Conservation (phyloP, 30 jellyfish, hydroid and myxozoan species). For the Chrysaora quinquecirrha region DNA sequence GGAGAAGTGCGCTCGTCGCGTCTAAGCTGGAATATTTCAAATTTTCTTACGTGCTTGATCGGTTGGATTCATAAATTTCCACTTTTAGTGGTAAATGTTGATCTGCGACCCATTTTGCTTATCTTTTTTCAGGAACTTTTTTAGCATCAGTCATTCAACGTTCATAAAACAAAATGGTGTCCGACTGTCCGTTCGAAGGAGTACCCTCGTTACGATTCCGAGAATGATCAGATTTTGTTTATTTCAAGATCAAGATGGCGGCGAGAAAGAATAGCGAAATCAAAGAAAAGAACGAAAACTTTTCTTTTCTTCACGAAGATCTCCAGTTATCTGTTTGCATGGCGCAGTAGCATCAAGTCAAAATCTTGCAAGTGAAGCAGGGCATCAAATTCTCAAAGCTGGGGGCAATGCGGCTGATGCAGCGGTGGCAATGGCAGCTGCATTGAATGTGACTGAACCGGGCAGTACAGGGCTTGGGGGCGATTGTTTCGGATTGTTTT, state of each 20-base stretch:
- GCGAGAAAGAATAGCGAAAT: constrained; percentile 34
- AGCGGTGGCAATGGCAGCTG: constrained; percentile 94
- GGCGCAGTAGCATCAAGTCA: constrained; percentile 95
- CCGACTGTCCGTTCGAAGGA: too few relatives aligned
- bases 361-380: constrained; percentile 85
- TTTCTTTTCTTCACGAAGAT: constrained; percentile 65
- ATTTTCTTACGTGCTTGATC: constrained; percentile 92
- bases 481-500: constrained; percentile 79
- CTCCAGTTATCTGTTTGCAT: constrained; percentile 77
- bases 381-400: constrained; percentile 60
- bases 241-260: constrained; percentile 36
- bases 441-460: constrained; percentile 89
- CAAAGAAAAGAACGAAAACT: background rate
- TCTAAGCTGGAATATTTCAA: background rate
- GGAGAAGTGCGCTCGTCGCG: background rate
- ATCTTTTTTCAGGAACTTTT: too few relatives aligned
- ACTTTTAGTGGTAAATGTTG: constrained; percentile 97
- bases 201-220: background rate
- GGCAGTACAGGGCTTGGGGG: constrained; percentile 97
- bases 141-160: too few relatives aligned
- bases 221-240: too few relatives aligned
- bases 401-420: constrained; percentile 99
- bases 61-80: constrained; percentile 99
- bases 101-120: constrained; percentile 91
- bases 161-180: too few relatives aligned